Percentiles rank a stretch among this genome's conserved stretches.
These are phyloP conservation scores for Uria aalge DNA, from an alignment of 2,113 vertebrate genomes.

Conservation along the genomic window DNA sequence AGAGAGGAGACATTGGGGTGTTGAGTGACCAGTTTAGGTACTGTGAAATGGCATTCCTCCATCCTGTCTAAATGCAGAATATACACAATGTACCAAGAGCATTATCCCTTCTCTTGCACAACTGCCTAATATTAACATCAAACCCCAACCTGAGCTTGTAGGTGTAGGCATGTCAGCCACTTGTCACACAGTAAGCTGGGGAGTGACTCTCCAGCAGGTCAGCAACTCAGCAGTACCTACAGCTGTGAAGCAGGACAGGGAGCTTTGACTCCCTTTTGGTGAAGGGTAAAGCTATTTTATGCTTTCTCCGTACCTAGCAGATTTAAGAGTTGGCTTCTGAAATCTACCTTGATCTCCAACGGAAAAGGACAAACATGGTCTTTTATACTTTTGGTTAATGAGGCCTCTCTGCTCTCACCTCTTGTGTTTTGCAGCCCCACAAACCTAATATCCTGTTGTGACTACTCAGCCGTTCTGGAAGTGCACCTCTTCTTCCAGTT, in stretches of 20 bases:
- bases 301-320: not conserved
- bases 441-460: conserved; percentile 21
- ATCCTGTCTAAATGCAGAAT: not conserved
- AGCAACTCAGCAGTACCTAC: not conserved
- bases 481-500: conserved; percentile 6
- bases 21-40: not conserved
- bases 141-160: not conserved
- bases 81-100: not conserved
- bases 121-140: not conserved
- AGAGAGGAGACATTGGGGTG: not conserved
- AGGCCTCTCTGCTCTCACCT: not conserved
- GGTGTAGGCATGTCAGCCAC: not conserved
- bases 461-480: conserved; percentile 16
- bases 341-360: not conserved
- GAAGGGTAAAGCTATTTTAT: not conserved
- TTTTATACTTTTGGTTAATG: conserved; percentile 24
- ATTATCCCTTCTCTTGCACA: not conserved
- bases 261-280: not conserved
- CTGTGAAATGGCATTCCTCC: not conserved
- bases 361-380: not conserved
- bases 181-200: not conserved
- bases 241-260: not conserved
- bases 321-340: not conserved
- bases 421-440: conserved; percentile 8
- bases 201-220: not conserved